Percentiles rank a stretch among this genome's conserved stretches.
Evolutionary conservation across 2,113 vertebrate species (phyloP).

Genomic region (Erpornis zantholeuca): DNA sequence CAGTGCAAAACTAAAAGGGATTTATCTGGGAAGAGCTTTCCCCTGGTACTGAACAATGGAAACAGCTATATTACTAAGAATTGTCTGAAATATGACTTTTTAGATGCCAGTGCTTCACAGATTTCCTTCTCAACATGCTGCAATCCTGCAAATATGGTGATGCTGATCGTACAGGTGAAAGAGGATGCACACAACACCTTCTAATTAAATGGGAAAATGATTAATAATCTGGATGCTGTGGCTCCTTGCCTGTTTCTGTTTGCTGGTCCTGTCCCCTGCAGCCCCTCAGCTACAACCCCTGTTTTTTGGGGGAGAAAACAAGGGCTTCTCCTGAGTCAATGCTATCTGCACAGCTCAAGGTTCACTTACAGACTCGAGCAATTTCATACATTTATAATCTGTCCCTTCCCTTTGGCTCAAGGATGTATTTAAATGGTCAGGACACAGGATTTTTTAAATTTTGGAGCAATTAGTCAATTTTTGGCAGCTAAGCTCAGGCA

Average conservation of each 20-base stretch:
- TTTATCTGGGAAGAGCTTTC: conserved; percentile 1
- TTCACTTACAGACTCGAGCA: not conserved
- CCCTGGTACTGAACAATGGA: not conserved
- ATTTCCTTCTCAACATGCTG: not conserved
- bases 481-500: not conserved
- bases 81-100: not conserved
- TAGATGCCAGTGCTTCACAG: not conserved
- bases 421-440: not conserved
- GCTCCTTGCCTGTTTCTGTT: not conserved
- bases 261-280: not conserved
- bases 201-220: not conserved
- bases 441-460: not conserved
- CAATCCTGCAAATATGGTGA: not conserved
- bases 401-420: not conserved
- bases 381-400: not conserved
- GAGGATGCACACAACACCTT: not conserved
- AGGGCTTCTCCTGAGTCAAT: not conserved
- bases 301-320: not conserved
- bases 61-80: not conserved
- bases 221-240: not conserved
- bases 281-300: not conserved
- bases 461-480: not conserved
- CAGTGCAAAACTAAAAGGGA: not conserved
- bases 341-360: not conserved
- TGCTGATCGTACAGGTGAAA: not conserved